Evolutionary conservation across 2,113 vertebrate genomes (phyloP).

Genomic region (Atlantisia rogersi): DNA sequence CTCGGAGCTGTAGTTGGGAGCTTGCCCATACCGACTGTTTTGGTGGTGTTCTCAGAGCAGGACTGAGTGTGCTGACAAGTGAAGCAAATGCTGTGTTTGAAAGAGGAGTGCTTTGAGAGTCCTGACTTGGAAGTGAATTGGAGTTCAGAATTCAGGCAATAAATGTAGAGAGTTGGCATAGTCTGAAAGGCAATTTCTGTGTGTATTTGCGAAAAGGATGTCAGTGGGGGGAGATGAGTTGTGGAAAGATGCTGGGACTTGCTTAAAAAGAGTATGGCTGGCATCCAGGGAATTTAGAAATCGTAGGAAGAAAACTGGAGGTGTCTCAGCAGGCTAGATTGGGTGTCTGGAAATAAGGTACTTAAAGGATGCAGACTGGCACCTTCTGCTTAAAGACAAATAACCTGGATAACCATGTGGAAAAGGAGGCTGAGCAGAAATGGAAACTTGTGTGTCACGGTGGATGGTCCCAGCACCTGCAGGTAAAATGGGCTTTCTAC

Average conservation of each 20-base stretch:
- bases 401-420: not conserved
- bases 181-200: constrained; percentile 26
- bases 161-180: constrained; percentile 4
- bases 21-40: not conserved
- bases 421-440: not conserved
- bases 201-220: not conserved
- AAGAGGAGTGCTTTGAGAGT: constrained; percentile 26
- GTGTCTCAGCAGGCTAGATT: constrained; percentile 27
- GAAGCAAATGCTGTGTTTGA: constrained; percentile 17
- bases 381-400: not conserved
- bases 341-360: constrained; percentile 23
- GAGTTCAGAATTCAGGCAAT: constrained; percentile 28
- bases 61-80: constrained; percentile 33
- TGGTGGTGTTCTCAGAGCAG: constrained; percentile 5
- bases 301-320: constrained; percentile 32
- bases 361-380: constrained; percentile 18
- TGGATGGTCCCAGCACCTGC: not conserved
- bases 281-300: constrained; percentile 42
- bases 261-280: constrained; percentile 22
- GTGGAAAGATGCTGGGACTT: constrained; percentile 22
- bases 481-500: not conserved
- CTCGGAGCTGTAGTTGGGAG: not conserved
- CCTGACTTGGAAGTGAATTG: not conserved
- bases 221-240: not conserved
- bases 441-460: not conserved